Evolutionary conservation across 2,113 vertebrate genomes (phyloP).

Genomic region (Peromyscus polionotus): DNA sequence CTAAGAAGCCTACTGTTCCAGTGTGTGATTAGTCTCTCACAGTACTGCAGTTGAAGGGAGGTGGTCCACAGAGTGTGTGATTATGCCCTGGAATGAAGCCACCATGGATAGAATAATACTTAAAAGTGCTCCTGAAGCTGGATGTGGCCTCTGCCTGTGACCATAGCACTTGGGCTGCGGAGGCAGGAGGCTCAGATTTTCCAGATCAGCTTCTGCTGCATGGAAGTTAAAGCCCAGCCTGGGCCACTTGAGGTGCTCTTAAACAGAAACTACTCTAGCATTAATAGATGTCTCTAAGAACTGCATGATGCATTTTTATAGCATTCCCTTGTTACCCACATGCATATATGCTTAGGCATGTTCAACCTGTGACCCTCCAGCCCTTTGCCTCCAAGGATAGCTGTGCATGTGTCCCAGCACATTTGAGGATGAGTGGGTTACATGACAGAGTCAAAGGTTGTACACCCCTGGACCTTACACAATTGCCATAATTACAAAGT

Average conservation of each 20-base stretch:
- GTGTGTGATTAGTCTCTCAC: background rate
- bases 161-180: background rate
- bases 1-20: background rate
- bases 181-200: background rate
- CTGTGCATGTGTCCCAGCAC: background rate
- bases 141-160: background rate
- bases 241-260: no score
- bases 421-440: background rate
- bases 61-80: background rate
- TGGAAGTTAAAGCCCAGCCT: background rate
- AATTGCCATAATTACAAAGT: background rate
- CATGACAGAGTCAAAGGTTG: background rate
- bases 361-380: background rate
- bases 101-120: background rate
- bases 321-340: no score
- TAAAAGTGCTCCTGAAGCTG: background rate
- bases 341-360: background rate
- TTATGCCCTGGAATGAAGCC: background rate
- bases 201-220: background rate
- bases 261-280: background rate
- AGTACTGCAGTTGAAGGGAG: background rate
- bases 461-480: background rate
- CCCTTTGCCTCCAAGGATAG: background rate
- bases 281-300: background rate
- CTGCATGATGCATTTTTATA: background rate